A percentile compares a stretch with the other conserved stretches of the same genome.
phyloP scores from a whole-genome alignment of 2,797 vertebrate genomes.

The Squalus acanthias region DNA sequence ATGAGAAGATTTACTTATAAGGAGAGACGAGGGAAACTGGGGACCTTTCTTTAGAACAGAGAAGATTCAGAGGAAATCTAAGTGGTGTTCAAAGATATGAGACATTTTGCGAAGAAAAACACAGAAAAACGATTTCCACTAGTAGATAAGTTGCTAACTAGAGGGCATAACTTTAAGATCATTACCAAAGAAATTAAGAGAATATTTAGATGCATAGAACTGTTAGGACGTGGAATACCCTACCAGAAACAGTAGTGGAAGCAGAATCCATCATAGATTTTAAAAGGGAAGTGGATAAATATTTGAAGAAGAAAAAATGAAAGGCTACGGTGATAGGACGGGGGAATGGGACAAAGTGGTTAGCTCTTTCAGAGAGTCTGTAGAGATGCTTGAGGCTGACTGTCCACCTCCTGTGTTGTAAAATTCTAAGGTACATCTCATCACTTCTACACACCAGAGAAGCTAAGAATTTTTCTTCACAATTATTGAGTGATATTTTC shows the following conservation, averaged over 20 bases:
- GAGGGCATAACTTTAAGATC: neutral
- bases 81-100: too few species aligned
- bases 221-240: neutral
- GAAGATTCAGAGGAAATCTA: too few species aligned
- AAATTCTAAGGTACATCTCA: neutral
- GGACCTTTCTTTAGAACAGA: too few species aligned
- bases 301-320: neutral
- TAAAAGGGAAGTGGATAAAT: neutral
- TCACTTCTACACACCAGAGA: neutral
- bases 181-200: neutral
- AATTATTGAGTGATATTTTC: neutral
- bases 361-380: neutral
- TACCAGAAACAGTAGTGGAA: neutral
- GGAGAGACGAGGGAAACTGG: too few species aligned
- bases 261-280: neutral
- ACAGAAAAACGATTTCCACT: neutral
- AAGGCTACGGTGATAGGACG: neutral
- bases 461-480: too few species aligned
- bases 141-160: neutral
- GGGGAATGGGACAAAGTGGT: neutral
- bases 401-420: neutral
- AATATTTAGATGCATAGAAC: neutral
- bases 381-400: neutral
- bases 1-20: too few species aligned
- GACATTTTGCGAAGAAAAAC: neutral